Percentiles rank a stretch among this genome's conserved stretches.
Evolutionary conservation across 2,113 vertebrate species (phyloP).

Genomic region (Craseonycteris thonglongyai): DNA sequence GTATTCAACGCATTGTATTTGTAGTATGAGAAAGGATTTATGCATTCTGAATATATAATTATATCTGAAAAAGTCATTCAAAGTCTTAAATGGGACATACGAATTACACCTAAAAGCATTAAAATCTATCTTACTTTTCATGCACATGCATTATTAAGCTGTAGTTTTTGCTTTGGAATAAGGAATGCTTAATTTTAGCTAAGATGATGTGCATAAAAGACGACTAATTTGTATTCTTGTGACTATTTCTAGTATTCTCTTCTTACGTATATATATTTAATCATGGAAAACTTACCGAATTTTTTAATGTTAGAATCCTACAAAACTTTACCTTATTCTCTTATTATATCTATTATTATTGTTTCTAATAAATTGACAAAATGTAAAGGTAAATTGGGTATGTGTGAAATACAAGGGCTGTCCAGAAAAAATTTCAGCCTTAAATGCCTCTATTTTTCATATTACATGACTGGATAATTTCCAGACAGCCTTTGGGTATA

Average conservation of each 20-base stretch:
- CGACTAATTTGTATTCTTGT: background rate
- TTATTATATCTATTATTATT: background rate
- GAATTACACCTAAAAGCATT: background rate
- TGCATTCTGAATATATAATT: background rate
- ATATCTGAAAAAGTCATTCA: background rate
- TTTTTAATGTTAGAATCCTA: background rate
- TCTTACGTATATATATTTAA: background rate
- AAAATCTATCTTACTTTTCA: background rate
- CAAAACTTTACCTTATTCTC: background rate
- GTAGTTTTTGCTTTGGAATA: constrained; percentile 5
- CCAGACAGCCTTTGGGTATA: too few relatives aligned
- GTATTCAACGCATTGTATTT: background rate
- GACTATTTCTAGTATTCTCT: background rate
- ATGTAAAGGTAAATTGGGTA: background rate
- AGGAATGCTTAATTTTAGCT: background rate
- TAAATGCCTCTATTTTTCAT: too few relatives aligned
- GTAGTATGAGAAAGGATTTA: background rate
- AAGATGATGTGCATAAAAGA: background rate
- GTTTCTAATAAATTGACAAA: background rate
- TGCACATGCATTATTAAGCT: background rate
- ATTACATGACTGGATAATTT: too few relatives aligned
- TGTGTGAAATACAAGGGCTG: background rate
- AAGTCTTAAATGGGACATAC: background rate
- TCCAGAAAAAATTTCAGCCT: too few relatives aligned
- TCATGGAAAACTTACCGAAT: background rate